Base-by-base conservation (phyloP, 2,113 vertebrate species). In the Ardeotis arabs region DNA sequence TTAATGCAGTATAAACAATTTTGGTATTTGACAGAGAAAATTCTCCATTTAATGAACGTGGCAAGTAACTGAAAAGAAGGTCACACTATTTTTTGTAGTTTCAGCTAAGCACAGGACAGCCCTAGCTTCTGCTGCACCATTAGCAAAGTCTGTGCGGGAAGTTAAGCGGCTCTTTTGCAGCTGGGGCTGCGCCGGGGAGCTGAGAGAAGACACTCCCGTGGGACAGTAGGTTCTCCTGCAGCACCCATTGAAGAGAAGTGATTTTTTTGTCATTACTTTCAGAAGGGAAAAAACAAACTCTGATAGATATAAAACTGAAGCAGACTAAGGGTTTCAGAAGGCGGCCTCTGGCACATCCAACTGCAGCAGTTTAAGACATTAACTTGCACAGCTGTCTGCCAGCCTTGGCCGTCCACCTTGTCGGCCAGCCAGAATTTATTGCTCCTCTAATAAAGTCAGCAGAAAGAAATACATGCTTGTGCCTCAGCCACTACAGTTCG, bases 361-460 rank as follows among this genome's bases (percentile, higher is more conserved):
- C 33, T 1, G 12, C 76, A 92, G 95, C 92, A 90, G 85, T 89
- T 95, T 72, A 96, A 93, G 91, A 93, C 87, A 64, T 95, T 68
- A 96, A 69, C 91, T 94, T 87, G 87, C 84, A 77, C 89, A 91
- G 94, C 87, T 95, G 95, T 82, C 95, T 89, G 95, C 94, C 91
- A 91, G 91, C 74, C 58, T 76, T 82, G 94, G 93, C 94, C n/a
- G 58, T 87, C 87, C 87, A 94, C 81, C 58, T 94, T 25, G 69
- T 82, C 9, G 5, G 74, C 66, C 58, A 69, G 91, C 69, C 89
- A 91, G 89, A 64, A 96, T 93, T 95, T 94, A 96, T 9, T 93
- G 91, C 53, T 95, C 58, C 69, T 76, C 94, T 91, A 94, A 96
- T 89, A 96, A 94, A 95, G 84, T 66, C 93, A 93, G 95, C 91